Evolutionary conservation across 2,888 invertebrate genomes (phyloP), one percentile per base, ranked within the genome.

Genomic region (Drosophila vallismaia): DNA sequence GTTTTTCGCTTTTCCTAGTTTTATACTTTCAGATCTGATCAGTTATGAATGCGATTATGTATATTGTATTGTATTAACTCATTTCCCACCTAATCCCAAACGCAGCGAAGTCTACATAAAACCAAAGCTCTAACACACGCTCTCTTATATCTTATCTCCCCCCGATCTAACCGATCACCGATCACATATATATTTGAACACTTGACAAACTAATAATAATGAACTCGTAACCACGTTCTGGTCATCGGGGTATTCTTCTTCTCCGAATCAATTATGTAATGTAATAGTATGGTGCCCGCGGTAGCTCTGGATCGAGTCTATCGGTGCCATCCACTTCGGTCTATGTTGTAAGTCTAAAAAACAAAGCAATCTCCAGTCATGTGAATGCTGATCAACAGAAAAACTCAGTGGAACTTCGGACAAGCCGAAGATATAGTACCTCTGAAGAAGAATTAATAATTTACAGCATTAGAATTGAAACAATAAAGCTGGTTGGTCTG

Each of bases 221-320:
- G 19, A 19, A 19, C 19, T 12, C 19, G 31, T 24, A 36, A 38
- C 50, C 50, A 74, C 58, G 38, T 72, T 69, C 55, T 70, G 75
- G 68, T 54, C 79, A 66, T 71, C 67, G 76, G 81, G 52, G 57
- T 69, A 14, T 48, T 9, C 48, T 28, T 70, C 46, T 62, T 10
- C 36, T 48, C 26, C 29, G 40, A 42, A 8, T 14, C 10, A 28
- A 14, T 14, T 10, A 28, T 4, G 33, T 12, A 53, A 7, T 29
- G 93, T 44, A 52, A 36, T 79, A 85, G 84, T 85, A 85, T 67
- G 84, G 84, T 92, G 93, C 94, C 91, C 93, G 94, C 89, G 94
- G 94, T 93, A 94, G 94, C 90, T 94, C 94, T 93, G 96, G 96
- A 94, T 95, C 95, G 93, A 95, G 95, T 93, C 94, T 95, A 92